Evolutionary conservation across 2,888 invertebrate species (phyloP).

Genomic region (Nomada fucata): DNA sequence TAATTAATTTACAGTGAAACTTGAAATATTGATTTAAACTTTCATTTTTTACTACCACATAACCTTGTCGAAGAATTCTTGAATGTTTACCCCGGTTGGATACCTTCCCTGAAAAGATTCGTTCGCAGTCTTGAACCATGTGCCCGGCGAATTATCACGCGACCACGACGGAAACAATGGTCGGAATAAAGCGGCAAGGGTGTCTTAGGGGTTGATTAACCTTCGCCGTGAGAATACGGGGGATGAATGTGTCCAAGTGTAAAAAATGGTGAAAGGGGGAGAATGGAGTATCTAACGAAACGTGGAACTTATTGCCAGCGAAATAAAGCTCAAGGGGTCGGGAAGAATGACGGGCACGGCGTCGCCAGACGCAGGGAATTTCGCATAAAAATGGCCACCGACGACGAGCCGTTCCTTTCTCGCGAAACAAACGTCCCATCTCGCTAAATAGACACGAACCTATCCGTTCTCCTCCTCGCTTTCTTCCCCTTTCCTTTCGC

Average conservation of each 20-base stretch:
- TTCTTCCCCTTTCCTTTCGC: background rate
- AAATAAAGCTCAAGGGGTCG: conserved; percentile 8
- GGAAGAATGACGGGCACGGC: conserved; percentile 18
- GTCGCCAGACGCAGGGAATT: conserved; percentile 12
- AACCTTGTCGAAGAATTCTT: too few species aligned
- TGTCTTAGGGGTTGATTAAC: background rate
- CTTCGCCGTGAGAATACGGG: background rate
- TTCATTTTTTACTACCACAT: too few species aligned
- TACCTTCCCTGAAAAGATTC: too few species aligned
- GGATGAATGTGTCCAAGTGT: background rate
- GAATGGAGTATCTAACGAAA: conserved; percentile 2
- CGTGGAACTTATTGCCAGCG: conserved; percentile 14
- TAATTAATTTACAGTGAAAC: too few species aligned
- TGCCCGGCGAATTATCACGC: background rate
- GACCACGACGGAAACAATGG: background rate
- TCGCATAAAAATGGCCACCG: conserved; percentile 24
- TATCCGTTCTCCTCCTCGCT: background rate
- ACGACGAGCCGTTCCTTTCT: conserved; percentile 12
- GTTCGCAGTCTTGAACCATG: too few species aligned
- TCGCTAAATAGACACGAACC: conserved; percentile 26
- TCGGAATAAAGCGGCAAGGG: background rate
- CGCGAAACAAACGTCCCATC: conserved; percentile 24
- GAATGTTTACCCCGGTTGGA: too few species aligned
- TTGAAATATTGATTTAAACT: too few species aligned
- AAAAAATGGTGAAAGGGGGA: background rate